Evolutionary conservation across 2,113 vertebrate species (phyloP).

Genomic region (Erinaceus europaeus): DNA sequence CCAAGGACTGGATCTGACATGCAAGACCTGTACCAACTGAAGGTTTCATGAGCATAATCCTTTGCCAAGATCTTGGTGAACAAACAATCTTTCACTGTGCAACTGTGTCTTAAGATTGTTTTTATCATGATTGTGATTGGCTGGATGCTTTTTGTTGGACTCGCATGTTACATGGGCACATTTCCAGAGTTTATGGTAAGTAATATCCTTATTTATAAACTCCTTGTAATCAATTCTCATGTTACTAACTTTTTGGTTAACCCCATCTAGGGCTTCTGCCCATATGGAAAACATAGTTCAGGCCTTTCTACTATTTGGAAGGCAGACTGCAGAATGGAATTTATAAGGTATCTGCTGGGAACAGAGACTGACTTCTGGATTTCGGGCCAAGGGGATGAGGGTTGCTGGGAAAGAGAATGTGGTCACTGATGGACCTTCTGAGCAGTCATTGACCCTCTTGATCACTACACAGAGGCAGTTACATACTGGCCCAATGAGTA

Average conservation of each 20-base stretch:
- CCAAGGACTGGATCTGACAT: conserved; percentile 45
- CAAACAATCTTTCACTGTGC: conserved; percentile 23
- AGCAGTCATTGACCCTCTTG: background rate
- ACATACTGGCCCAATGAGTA: background rate
- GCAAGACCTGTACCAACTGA: conserved; percentile 30
- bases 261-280: background rate
- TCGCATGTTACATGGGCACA: conserved; percentile 66
- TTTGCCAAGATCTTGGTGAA: conserved; percentile 47
- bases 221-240: background rate
- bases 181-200: conserved; percentile 69
- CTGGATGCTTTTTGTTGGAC: conserved; percentile 72
- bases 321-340: background rate
- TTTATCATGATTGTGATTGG: conserved; percentile 67
- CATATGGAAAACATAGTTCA: background rate
- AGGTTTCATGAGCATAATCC: conserved; percentile 37
- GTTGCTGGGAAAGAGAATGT: background rate
- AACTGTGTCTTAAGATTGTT: conserved; percentile 28
- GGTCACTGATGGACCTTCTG: background rate
- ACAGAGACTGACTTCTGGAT: background rate
- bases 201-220: background rate
- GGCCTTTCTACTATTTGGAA: background rate
- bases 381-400: background rate
- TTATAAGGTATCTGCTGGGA: background rate
- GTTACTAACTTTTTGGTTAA: background rate
- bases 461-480: background rate